A percentile compares a stretch with the other conserved stretches of the same genome.
Evolutionary conservation across 2,888 invertebrate species (phyloP).

Genomic region (Volucella inanis): DNA sequence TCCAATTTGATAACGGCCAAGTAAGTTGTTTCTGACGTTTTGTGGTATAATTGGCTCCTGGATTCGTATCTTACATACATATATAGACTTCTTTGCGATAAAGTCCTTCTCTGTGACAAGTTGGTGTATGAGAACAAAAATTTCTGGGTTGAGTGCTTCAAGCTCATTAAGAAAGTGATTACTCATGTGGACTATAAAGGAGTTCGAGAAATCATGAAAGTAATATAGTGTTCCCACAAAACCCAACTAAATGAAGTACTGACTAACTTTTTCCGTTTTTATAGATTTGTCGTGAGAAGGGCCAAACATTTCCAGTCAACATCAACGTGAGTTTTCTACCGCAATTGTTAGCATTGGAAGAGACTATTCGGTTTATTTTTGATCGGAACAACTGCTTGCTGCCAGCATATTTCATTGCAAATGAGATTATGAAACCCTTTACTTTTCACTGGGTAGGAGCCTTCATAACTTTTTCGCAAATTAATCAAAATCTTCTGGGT

Average conservation of each 20-base stretch:
- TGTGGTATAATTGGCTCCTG: neutral
- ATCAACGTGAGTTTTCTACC: constrained; percentile 92
- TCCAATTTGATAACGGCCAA: constrained; percentile 89
- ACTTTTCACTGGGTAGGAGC: constrained; percentile 91
- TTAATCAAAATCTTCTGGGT: constrained; percentile 1
- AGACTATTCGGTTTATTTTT: constrained; percentile 94
- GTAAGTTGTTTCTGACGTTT: constrained; percentile 82
- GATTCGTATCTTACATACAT: constrained; percentile 18
- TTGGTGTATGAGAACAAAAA: constrained; percentile 91
- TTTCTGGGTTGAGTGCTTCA: constrained; percentile 95
- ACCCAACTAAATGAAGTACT: neutral
- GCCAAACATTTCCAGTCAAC: constrained; percentile 90
- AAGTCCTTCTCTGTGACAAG: constrained; percentile 92
- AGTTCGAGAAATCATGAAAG: constrained; percentile 95
- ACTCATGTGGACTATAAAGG: constrained; percentile 98
- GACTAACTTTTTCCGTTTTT: neutral
- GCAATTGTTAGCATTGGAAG: constrained; percentile 91
- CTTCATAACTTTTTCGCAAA: neutral
- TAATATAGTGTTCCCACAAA: constrained; percentile 76
- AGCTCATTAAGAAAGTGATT: constrained; percentile 92
- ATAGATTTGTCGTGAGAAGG: constrained; percentile 93
- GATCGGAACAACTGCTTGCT: constrained; percentile 95
- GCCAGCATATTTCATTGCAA: constrained; percentile 97
- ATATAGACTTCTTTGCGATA: constrained; percentile 91
- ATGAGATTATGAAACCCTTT: constrained; percentile 92